These are phyloP conservation scores for Tupaia chinensis DNA, from an alignment of 2,113 vertebrate genomes.

Conservation along the genomic window DNA sequence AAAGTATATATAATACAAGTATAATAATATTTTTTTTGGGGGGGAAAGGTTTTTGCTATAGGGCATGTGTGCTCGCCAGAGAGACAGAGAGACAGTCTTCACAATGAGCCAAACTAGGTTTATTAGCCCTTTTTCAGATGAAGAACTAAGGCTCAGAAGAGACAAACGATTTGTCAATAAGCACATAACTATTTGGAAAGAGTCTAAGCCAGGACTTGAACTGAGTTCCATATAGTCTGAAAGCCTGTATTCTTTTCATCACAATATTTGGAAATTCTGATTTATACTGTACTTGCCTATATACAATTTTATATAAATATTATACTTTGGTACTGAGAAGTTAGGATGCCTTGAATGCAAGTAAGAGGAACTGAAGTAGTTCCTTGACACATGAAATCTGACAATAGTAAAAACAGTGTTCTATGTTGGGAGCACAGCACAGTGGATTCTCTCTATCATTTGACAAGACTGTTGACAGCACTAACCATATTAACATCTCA, in stretches of 20 bases:
- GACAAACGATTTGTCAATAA: neutral
- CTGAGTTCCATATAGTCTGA: neutral
- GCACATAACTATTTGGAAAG: neutral
- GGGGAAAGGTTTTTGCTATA: no score
- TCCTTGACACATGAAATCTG: conserved; percentile 67
- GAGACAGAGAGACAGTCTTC: neutral
- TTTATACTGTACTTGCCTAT: neutral
- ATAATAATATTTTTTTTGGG: neutral
- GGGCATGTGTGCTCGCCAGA: no score
- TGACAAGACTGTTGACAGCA: conserved; percentile 82
- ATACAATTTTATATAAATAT: conserved; percentile 34
- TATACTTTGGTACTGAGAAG: conserved; percentile 46
- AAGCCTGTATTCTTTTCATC: neutral
- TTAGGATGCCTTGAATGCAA: neutral
- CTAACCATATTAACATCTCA: conserved; percentile 72
- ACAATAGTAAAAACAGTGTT: conserved; percentile 68
- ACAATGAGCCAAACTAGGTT: neutral
- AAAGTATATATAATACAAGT: neutral
- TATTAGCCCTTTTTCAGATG: neutral
- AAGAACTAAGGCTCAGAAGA: neutral
- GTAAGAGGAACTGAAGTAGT: conserved; percentile 42
- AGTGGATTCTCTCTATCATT: conserved; percentile 72
- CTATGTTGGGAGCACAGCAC: conserved; percentile 39
- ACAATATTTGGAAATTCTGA: neutral
- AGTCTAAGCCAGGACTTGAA: neutral